Evolutionary conservation across 2,888 invertebrate genomes (phyloP).

Genomic region (Elysia crispata): DNA sequence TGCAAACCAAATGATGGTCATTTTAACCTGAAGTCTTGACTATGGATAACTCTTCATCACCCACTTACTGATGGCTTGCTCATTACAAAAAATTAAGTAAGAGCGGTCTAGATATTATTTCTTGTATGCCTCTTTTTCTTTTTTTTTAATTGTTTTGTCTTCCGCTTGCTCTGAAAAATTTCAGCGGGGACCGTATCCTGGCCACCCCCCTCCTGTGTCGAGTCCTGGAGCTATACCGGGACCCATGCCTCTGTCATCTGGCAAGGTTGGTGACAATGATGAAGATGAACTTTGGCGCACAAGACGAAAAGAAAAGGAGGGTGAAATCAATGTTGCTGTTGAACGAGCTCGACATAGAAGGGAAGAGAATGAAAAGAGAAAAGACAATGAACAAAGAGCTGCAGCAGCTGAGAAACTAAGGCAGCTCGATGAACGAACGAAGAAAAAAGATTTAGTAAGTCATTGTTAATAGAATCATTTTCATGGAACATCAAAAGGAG

Average conservation of each 20-base stretch:
- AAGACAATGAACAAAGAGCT: constrained; percentile 77
- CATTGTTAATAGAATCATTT: no score
- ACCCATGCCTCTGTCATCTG: no score
- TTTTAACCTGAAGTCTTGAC: background rate
- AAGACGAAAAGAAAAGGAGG: constrained; percentile 82
- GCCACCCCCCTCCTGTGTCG: constrained; percentile 52
- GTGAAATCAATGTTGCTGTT: constrained; percentile 82
- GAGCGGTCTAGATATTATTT: no score
- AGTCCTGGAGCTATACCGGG: constrained; percentile 52
- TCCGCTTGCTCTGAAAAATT: background rate
- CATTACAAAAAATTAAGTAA: no score
- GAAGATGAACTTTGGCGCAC: constrained; percentile 86
- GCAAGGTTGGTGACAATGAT: constrained; percentile 73
- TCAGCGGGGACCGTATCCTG: constrained; percentile 47
- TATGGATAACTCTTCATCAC: constrained; percentile 25
- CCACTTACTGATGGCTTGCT: constrained; percentile 32
- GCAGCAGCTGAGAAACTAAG: constrained; percentile 84
- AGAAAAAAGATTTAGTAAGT: constrained; percentile 80
- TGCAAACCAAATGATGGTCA: constrained; percentile 31
- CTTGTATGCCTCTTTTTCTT: no score
- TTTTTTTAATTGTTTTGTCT: no score
- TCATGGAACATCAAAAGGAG: no score
- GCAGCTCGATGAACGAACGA: constrained; percentile 83
- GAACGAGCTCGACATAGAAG: constrained; percentile 89
- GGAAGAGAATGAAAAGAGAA: constrained; percentile 89